Evolutionary conservation across 2,113 vertebrate genomes (phyloP).

Genomic region (Tachysurus vachellii): DNA sequence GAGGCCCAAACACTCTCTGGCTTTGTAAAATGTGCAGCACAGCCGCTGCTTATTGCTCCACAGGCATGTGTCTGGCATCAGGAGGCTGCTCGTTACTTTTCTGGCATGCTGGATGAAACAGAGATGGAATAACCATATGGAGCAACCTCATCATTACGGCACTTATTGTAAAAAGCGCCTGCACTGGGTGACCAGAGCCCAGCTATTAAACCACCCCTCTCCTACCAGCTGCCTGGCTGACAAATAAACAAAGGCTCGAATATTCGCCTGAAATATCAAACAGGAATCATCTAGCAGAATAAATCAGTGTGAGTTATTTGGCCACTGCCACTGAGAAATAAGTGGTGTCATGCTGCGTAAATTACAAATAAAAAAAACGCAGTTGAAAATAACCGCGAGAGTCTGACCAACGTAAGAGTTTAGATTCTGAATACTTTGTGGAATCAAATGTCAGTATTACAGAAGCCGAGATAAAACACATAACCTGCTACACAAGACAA

Average conservation of each 20-base stretch:
- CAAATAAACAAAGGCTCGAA: slow-evolving; percentile 31
- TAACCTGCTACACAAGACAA: neutral
- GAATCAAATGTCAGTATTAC: too few relatives aligned
- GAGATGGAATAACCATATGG: slow-evolving; percentile 54
- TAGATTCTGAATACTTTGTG: neutral
- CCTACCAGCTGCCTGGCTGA: slow-evolving; percentile 42
- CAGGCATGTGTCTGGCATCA: slow-evolving; percentile 37
- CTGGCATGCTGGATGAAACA: slow-evolving; percentile 54
- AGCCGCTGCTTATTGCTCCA: slow-evolving; percentile 29
- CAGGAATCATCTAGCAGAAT: neutral
- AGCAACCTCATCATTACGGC: slow-evolving; percentile 61
- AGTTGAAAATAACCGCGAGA: slow-evolving; percentile 2
- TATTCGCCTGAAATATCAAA: slow-evolving; percentile 21
- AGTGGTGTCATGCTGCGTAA: neutral
- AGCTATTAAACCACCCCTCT: slow-evolving; percentile 46
- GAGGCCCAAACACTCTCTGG: neutral
- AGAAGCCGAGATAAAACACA: neutral
- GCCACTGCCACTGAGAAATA: slow-evolving; percentile 5
- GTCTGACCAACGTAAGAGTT: neutral
- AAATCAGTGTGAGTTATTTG: neutral
- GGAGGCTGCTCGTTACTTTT: slow-evolving; percentile 52
- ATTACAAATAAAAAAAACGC: slow-evolving; percentile 21
- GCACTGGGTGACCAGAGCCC: slow-evolving; percentile 41
- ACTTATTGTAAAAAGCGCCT: slow-evolving; percentile 45
- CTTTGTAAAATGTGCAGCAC: slow-evolving; percentile 6